phyloP scores from a whole-genome alignment of 2,113 vertebrate genomes.

The Eulemur rufifrons region DNA sequence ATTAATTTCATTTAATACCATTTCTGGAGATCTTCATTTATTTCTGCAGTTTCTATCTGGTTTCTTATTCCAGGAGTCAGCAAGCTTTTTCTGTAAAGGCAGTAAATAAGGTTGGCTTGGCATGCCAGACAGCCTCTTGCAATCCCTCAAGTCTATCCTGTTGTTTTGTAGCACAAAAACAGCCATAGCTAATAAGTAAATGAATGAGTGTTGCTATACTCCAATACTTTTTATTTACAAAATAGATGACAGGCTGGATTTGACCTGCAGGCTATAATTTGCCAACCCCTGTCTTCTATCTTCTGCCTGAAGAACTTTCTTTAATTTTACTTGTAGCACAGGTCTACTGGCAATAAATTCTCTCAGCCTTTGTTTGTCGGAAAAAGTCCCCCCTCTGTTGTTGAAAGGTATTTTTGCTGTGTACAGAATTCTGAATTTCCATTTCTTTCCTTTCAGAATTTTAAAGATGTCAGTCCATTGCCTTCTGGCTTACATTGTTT shows the following conservation, averaged over 20 bases:
- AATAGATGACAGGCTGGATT: background rate
- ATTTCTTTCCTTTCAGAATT: background rate
- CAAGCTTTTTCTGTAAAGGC: background rate
- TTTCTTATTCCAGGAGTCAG: background rate
- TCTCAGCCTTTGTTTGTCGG: background rate
- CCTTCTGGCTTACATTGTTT: background rate
- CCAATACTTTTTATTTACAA: background rate
- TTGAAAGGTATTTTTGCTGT: background rate
- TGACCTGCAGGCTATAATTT: background rate
- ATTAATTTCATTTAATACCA: background rate
- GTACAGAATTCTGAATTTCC: background rate
- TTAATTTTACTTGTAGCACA: background rate
- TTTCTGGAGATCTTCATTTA: background rate
- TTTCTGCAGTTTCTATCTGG: background rate
- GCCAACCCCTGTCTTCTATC: background rate
- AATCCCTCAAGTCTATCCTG: background rate
- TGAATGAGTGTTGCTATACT: background rate
- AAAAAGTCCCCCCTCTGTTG: background rate
- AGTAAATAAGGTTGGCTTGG: background rate
- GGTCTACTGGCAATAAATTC: background rate
- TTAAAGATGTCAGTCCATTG: background rate
- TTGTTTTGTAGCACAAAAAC: background rate
- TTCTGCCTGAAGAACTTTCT: background rate
- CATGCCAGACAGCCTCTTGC: background rate
- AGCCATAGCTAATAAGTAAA: background rate